Base-by-base conservation (phyloP, 2,113 vertebrate genomes). In the Pardalotus punctatus region DNA sequence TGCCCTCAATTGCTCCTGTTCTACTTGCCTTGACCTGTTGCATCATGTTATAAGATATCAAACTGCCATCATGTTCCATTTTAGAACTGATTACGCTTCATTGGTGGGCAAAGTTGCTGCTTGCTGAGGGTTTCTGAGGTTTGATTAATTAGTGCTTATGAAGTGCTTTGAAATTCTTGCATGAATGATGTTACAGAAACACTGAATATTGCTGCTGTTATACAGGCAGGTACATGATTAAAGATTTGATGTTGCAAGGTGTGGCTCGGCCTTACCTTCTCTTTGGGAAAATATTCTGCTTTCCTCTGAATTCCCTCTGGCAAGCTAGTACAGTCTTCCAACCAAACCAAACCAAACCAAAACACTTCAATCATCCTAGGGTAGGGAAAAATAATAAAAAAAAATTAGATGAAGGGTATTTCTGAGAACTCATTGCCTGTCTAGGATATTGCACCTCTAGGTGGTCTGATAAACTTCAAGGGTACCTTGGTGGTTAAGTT, bases 61-160 rank as follows among this genome's bases (percentile, higher is more conserved):
- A 96, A 96, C 92, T 86, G 88, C 93, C 95, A 96, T 96, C 94
- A 3, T 69, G 50, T 94, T 96, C 89, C 65, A 45, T 91, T 94
- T 94, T 35, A 92, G 71, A 94, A 78, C 53, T 53, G 85, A 96
- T 94, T 93, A 81, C 0, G 0, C 95, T 90, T 93, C 96, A 81
- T 8, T 92, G 92, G 96, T 96, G 96, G 96, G 92, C 96, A 96
- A 92, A 93, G 80, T 88, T 93, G 73, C 76, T 93, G 95, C 95
- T 88, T 96, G 93, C 69, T 83, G 53, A 86, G 25, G 35, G 69
- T 84, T 96, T 88, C 88, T 92, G 90, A 90, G 72, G 88, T 88
- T 96, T 97, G 93, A 97, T 95, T 97, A 96, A 97, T 96, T 94
- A 93, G 76, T 29, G 53, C 65, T 95, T 92, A 93, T 96, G 86